Conservation (phyloP, 2,797 vertebrate species). For the Cercopithecus neglectus region DNA sequence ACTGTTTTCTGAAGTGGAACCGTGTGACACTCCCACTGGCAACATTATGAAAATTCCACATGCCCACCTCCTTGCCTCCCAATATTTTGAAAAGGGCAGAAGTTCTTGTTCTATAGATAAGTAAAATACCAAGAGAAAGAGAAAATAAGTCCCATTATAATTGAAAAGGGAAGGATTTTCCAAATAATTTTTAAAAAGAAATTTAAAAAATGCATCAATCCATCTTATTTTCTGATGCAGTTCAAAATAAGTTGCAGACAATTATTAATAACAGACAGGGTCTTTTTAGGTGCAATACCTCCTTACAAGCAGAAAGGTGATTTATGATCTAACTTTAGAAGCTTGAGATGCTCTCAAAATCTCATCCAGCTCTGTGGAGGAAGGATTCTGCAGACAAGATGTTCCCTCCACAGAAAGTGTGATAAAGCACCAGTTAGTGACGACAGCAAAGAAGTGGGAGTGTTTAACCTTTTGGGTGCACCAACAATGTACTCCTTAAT, state of each 20-base stretch:
- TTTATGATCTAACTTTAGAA: slow-evolving; percentile 57
- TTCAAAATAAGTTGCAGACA: slow-evolving; percentile 30
- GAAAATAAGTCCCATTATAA: neutral
- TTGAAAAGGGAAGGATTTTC: neutral
- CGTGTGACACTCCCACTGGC: neutral
- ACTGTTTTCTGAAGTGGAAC: neutral
- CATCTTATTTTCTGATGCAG: neutral
- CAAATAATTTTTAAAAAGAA: neutral
- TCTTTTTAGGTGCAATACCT: neutral
- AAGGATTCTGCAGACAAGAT: slow-evolving; percentile 33
- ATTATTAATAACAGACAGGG: neutral
- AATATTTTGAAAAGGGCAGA: neutral
- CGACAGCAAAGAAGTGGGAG: slow-evolving; percentile 19
- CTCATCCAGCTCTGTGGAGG: neutral
- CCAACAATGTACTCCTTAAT: slow-evolving; percentile 69
- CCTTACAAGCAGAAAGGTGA: neutral
- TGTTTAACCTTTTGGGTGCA: slow-evolving; percentile 53
- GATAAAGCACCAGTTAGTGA: slow-evolving; percentile 58
- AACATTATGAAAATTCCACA: neutral
- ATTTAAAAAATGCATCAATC: neutral
- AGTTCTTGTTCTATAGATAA: neutral
- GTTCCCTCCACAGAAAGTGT: slow-evolving; percentile 29
- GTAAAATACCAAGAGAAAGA: neutral
- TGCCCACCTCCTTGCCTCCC: neutral
- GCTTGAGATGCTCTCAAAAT: neutral